Percentiles rank a stretch among this genome's conserved stretches.
Evolutionary conservation across 2,113 vertebrate species (phyloP).

Genomic region (Stegastes partitus): DNA sequence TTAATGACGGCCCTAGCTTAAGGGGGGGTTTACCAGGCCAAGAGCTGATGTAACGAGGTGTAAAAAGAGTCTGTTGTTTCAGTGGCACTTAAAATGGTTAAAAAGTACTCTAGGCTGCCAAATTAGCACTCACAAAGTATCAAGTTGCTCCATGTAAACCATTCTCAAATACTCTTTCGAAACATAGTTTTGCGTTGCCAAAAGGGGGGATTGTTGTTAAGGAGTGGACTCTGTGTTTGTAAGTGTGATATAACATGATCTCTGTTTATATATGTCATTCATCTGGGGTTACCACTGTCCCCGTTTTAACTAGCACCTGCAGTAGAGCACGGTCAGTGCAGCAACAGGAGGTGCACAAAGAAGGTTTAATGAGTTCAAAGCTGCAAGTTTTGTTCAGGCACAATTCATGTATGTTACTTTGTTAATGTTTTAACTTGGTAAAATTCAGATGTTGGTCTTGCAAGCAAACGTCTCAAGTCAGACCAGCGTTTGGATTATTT

Average conservation of each 20-base stretch:
- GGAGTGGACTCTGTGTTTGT: slow-evolving; percentile 6
- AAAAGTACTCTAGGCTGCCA: slow-evolving; percentile 60
- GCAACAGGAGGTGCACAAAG: slow-evolving; percentile 8
- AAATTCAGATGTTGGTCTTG: not conserved
- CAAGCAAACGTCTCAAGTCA: not conserved
- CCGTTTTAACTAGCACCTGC: slow-evolving; percentile 26
- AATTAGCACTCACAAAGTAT: slow-evolving; percentile 65
- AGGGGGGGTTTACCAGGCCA: slow-evolving; percentile 58
- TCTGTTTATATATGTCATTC: slow-evolving; percentile 42
- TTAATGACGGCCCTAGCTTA: slow-evolving; percentile 65
- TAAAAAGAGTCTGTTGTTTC: slow-evolving; percentile 75
- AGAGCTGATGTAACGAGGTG: slow-evolving; percentile 67
- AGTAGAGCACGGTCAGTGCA: not conserved
- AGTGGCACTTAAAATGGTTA: slow-evolving; percentile 62
- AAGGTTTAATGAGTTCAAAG: not conserved
- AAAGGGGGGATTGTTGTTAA: slow-evolving; percentile 49
- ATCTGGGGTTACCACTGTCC: slow-evolving; percentile 25
- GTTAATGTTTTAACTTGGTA: slow-evolving; percentile 16
- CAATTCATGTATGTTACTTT: not conserved
- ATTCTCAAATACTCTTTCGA: slow-evolving; percentile 60
- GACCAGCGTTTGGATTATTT: slow-evolving; percentile 36
- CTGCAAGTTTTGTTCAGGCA: not conserved
- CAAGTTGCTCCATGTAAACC: slow-evolving; percentile 59
- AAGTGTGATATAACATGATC: slow-evolving; percentile 54
- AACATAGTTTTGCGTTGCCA: slow-evolving; percentile 55